phyloP scores from a whole-genome alignment of 2,797 vertebrate genomes.

The Hippopotamyrus pictus region DNA sequence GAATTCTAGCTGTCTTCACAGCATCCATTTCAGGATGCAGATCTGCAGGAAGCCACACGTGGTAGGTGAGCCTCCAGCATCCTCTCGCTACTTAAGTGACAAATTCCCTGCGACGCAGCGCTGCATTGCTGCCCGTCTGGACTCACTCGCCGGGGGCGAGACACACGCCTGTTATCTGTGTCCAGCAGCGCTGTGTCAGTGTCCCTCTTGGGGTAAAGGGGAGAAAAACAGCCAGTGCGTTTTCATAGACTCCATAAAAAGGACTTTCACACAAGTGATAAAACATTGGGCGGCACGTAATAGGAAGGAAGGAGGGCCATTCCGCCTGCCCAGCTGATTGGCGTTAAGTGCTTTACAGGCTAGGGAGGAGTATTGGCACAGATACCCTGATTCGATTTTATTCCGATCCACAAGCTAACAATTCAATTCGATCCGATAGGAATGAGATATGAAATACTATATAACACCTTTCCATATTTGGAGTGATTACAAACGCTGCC shows the following conservation, averaged over 20 bases:
- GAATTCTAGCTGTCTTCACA: constrained; percentile 55
- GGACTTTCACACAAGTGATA: background rate
- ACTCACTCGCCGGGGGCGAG: constrained; percentile 27
- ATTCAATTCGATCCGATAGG: background rate
- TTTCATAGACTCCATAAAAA: background rate
- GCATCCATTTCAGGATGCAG: constrained; percentile 55
- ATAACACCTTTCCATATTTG: background rate
- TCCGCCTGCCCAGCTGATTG: background rate
- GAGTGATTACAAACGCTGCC: background rate
- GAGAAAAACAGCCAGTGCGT: background rate
- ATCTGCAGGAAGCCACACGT: constrained; percentile 46
- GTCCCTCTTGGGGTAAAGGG: background rate
- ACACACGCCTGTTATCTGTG: constrained; percentile 19
- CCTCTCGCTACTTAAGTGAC: constrained; percentile 29
- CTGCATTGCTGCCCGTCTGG: constrained; percentile 30
- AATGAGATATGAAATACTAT: background rate
- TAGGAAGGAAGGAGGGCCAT: background rate
- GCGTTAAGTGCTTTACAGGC: background rate
- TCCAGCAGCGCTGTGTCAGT: constrained; percentile 9
- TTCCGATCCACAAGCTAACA: background rate
- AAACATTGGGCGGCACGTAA: background rate
- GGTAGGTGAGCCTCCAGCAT: background rate
- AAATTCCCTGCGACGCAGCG: constrained; percentile 28
- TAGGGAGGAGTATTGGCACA: background rate
- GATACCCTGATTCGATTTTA: background rate